Base-by-base conservation (phyloP, 2,888 invertebrate species). In the Drosophila eohydei region DNA sequence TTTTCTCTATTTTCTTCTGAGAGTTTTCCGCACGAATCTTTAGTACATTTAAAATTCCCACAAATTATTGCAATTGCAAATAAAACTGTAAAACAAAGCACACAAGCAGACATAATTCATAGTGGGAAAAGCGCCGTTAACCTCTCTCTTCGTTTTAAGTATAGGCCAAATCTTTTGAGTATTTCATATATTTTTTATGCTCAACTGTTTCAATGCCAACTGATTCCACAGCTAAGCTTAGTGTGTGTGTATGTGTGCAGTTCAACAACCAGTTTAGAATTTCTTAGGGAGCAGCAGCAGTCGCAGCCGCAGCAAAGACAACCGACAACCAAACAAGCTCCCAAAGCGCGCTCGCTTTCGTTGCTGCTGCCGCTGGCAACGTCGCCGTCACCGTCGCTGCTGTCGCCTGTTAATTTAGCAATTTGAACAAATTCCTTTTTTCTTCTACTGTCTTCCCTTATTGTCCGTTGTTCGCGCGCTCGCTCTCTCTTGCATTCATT, bases 201-300 rank as follows among this genome's bases (percentile, higher is more conserved):
- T 59, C 58, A 65, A 64, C 55, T 67, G 59, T 77, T 88, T 72
- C 69, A 74, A 72, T 69, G 78, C 62, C 79, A 62, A 81, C 63
- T 64, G 63, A 69, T 78, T 85, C 65, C 61, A 56, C 61, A 51
- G 64, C 58, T 51, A 36, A 50, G 58, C 70, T 55, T 66, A 41
- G 21, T 48, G 28, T 51, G 9, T 56, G 14, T 58, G 21, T 63
- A 54, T 60, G 71, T 44, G 60, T 46, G 59, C 73, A 78, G 86
- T 88, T 86, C 81, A 88, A 88, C 79, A 87, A 87, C 86, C 86
- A 87, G 86, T 87, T 87, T 85, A 81, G 81, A 86, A 85, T 86
- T 81, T 83, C 70, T 72, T 73, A 80, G 77, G 80, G 76, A 77
- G 76, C 41, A 75, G 60, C 46, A 56, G 60, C 43, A 66, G 40